Conservation (phyloP, 1,140 invertebrate species). For the Drosophila jambulina region DNA sequence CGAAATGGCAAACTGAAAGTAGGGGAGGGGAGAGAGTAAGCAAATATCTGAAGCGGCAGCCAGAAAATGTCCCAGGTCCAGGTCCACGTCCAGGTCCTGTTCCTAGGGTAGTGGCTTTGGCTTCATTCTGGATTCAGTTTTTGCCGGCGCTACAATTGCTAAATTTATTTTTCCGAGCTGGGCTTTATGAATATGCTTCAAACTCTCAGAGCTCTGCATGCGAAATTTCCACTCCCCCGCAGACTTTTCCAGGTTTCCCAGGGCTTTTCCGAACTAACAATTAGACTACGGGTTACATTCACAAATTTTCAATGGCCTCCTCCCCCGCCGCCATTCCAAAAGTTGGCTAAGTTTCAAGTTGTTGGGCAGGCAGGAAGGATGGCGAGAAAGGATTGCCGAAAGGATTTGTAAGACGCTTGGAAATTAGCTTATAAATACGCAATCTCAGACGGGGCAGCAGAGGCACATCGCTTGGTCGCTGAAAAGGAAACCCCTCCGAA, state of each 20-base stretch:
- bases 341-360: conserved; percentile 37
- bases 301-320: conserved; percentile 50
- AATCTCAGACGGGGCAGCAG: conserved; percentile 52
- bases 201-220: conserved; percentile 7
- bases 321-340: conserved; percentile 1
- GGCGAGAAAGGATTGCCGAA: conserved; percentile 6
- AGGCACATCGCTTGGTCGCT: conserved; percentile 5
- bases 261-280: conserved; percentile 27
- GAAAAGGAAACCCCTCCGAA: conserved; percentile 35
- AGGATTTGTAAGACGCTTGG: conserved; percentile 59
- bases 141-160: conserved; percentile 38
- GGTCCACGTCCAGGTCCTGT: not conserved
- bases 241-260: not conserved
- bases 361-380: not conserved
- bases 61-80: conserved; percentile 22
- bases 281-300: conserved; percentile 54
- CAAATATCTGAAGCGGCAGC: conserved; percentile 21
- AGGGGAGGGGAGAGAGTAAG: not conserved
- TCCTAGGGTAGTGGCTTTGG: conserved; percentile 6
- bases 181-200: conserved; percentile 29
- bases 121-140: conserved; percentile 70
- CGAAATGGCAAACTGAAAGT: conserved; percentile 40
- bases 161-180: conserved; percentile 38
- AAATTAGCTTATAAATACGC: conserved; percentile 82
- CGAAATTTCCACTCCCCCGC: not conserved